Percentiles rank a stretch among this genome's conserved stretches.
phyloP scores from a whole-genome alignment of 2,797 vertebrate species.

The Diglossa cyanea region DNA sequence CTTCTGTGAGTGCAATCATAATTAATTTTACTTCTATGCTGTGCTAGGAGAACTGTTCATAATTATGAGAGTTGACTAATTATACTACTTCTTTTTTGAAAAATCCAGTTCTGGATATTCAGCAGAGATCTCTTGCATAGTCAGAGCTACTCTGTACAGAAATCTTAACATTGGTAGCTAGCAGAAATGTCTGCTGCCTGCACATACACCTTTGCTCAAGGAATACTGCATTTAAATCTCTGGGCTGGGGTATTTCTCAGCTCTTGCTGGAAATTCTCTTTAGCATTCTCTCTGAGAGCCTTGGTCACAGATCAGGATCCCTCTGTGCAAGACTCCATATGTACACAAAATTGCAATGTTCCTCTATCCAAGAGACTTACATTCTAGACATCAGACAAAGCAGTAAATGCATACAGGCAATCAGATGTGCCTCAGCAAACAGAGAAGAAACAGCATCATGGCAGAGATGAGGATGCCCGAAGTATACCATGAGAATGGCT shows the following conservation, averaged over 20 bases:
- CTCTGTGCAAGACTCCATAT: background rate
- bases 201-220: background rate
- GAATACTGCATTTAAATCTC: background rate
- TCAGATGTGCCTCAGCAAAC: background rate
- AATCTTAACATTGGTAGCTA: background rate
- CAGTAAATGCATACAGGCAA: background rate
- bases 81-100: background rate
- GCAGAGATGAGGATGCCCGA: background rate
- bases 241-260: background rate
- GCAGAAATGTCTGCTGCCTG: background rate
- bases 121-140: background rate
- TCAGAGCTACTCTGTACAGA: background rate
- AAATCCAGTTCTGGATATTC: background rate
- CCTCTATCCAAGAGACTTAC: background rate
- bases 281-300: background rate
- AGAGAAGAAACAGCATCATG: background rate
- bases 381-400: background rate
- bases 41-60: background rate
- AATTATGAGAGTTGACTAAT: background rate
- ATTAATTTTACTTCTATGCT: background rate
- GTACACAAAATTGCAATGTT: background rate
- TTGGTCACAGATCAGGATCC: background rate
- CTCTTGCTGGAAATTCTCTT: background rate
- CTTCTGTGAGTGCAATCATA: background rate
- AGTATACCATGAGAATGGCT: background rate